phyloP scores from a whole-genome alignment of 2,888 invertebrate species.

The Lysandra bellargus region DNA sequence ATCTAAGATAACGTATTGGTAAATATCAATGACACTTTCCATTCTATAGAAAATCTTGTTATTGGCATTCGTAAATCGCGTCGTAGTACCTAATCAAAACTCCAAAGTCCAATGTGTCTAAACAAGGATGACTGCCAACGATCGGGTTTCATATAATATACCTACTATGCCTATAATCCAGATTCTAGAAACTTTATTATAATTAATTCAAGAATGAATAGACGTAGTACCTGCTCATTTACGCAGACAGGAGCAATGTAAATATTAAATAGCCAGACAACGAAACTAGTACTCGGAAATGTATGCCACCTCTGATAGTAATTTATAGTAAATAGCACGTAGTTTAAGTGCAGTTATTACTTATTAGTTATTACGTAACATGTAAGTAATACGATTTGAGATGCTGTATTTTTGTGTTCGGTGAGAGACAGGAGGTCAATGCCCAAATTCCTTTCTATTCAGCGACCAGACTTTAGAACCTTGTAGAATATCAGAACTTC shows the following conservation, averaged over 20 bases:
- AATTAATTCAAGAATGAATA: neutral
- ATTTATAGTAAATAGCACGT: neutral
- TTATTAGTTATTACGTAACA: neutral
- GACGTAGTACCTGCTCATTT: neutral
- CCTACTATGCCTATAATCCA: no score
- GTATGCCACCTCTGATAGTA: neutral
- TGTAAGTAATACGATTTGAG: neutral
- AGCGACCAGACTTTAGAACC: neutral
- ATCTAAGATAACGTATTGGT: neutral
- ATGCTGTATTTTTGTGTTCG: no score
- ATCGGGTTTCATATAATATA: no score
- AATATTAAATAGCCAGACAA: slow-evolving; percentile 1
- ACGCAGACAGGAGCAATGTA: neutral
- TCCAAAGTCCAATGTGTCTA: no score
- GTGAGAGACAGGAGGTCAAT: neutral
- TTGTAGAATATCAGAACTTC: neutral
- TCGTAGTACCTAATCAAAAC: no score
- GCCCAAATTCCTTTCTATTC: neutral
- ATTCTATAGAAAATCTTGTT: no score
- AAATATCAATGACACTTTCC: neutral
- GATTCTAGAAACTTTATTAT: no score
- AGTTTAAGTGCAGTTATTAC: neutral
- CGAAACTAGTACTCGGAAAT: neutral
- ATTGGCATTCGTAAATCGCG: no score
- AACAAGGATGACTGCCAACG: no score